Evolutionary conservation across 2,113 vertebrate genomes (phyloP).

Genomic region (Dendrocopos noguchii): DNA sequence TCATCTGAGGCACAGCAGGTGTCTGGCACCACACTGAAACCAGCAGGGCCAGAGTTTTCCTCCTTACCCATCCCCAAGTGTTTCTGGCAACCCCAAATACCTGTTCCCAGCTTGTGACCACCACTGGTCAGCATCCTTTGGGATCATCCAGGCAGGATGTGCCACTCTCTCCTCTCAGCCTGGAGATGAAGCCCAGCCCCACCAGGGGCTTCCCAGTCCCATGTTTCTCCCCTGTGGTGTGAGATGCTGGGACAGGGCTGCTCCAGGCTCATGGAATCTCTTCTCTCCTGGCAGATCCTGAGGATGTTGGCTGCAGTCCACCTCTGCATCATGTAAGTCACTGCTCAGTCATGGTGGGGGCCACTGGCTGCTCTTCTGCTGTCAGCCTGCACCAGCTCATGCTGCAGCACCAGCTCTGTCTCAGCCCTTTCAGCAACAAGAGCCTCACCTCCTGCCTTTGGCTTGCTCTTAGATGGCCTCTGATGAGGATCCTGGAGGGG

Average conservation of each 20-base stretch:
- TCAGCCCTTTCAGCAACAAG: neutral
- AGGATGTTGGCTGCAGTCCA: slow-evolving; percentile 88
- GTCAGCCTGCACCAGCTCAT: neutral
- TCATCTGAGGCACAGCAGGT: neutral
- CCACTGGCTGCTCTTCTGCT: accelerated
- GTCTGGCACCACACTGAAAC: accelerated
- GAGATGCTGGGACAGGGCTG: neutral
- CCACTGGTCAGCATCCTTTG: neutral
- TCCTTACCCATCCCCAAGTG: accelerated
- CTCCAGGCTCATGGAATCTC: neutral
- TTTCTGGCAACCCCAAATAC: neutral
- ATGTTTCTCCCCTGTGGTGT: accelerated
- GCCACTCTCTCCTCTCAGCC: neutral
- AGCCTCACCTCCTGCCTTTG: neutral
- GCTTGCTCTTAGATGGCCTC: slow-evolving; percentile 14
- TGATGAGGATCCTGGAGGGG: slow-evolving; percentile 64
- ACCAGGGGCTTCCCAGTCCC: neutral
- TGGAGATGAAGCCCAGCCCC: neutral
- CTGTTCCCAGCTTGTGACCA: neutral
- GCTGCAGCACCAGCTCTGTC: accelerated
- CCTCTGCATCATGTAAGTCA: slow-evolving; percentile 88
- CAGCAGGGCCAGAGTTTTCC: accelerated
- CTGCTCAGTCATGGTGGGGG: neutral
- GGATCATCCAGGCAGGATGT: neutral
- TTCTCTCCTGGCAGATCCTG: slow-evolving; percentile 82